A percentile compares a stretch with the other conserved stretches of the same genome.
Conservation (phyloP, 2,888 invertebrate genomes). For the Antheraea assamensis region DNA sequence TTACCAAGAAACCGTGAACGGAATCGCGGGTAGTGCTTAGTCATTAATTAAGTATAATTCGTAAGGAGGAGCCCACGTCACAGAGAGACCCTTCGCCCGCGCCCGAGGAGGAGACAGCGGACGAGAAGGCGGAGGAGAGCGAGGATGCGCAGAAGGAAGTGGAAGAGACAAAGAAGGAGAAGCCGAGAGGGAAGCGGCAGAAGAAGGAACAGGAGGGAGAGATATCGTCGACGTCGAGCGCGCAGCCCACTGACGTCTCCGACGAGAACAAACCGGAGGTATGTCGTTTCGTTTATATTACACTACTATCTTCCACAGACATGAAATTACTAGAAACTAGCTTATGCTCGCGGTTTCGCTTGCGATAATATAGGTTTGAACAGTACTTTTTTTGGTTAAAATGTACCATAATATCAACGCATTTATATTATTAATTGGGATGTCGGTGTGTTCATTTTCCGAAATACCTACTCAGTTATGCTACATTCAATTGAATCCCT, state of each 20-base stretch:
- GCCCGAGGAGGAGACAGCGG: conserved; percentile 55
- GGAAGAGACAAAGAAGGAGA: conserved; percentile 43
- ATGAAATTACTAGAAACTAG: neutral
- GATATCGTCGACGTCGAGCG: conserved; percentile 66
- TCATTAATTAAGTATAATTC: neutral
- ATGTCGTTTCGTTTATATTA: too few relatives aligned
- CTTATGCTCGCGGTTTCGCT: too few relatives aligned
- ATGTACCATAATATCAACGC: too few relatives aligned
- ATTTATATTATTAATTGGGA: too few relatives aligned
- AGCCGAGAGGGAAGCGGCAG: conserved; percentile 45
- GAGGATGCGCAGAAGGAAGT: conserved; percentile 39
- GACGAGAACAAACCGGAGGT: conserved; percentile 56
- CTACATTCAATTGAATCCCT: too few relatives aligned
- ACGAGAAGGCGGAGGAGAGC: conserved; percentile 45
- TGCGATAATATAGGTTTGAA: too few relatives aligned
- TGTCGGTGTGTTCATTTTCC: too few relatives aligned
- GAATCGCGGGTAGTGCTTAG: too few relatives aligned
- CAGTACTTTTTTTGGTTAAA: too few relatives aligned
- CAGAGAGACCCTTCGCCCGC: conserved; percentile 56
- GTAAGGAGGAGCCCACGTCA: conserved; percentile 57
- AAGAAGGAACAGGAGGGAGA: conserved; percentile 67
- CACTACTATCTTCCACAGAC: too few relatives aligned
- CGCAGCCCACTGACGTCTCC: conserved; percentile 40
- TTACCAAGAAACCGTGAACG: too few relatives aligned
- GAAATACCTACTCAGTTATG: too few relatives aligned